Percentiles rank a stretch among this genome's conserved stretches.
Evolutionary conservation across 2,888 invertebrate species (phyloP).

Genomic region (Synergus umbraculus): DNA sequence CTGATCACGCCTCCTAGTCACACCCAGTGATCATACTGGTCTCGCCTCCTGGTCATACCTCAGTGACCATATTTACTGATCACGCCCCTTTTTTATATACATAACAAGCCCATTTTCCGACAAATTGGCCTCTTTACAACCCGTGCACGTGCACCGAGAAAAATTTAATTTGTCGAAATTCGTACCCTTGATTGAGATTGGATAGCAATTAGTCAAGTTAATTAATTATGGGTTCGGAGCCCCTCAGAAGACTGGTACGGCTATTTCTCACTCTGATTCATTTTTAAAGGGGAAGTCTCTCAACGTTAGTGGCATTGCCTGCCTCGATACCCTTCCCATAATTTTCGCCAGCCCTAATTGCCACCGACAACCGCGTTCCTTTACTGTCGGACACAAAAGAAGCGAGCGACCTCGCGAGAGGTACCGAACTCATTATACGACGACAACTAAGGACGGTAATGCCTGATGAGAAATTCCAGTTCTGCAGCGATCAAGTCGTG

Average conservation of each 20-base stretch:
- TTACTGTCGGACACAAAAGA: background rate
- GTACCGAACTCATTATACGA: background rate
- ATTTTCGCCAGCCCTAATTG: background rate
- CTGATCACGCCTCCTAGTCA: too few relatives aligned
- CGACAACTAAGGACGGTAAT: background rate
- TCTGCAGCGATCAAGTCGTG: conserved; percentile 14
- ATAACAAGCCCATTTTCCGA: too few relatives aligned
- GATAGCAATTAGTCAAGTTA: background rate
- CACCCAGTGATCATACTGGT: too few relatives aligned
- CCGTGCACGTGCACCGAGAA: background rate
- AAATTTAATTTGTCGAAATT: background rate
- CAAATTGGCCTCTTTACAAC: too few relatives aligned
- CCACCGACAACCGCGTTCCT: background rate
- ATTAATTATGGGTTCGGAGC: background rate
- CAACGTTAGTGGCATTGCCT: background rate
- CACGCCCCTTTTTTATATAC: too few relatives aligned
- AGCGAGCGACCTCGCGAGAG: background rate
- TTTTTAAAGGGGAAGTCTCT: background rate
- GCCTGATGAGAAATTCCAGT: conserved; percentile 13
- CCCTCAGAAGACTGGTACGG: background rate
- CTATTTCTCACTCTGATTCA: background rate
- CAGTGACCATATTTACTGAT: too few relatives aligned
- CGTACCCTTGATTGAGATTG: background rate
- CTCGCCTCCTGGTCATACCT: too few relatives aligned
- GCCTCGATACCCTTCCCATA: background rate